Percentiles rank a stretch among this genome's conserved stretches.
Evolutionary conservation across 2,888 invertebrate species (phyloP).

Genomic region (Calliopum simillimum): DNA sequence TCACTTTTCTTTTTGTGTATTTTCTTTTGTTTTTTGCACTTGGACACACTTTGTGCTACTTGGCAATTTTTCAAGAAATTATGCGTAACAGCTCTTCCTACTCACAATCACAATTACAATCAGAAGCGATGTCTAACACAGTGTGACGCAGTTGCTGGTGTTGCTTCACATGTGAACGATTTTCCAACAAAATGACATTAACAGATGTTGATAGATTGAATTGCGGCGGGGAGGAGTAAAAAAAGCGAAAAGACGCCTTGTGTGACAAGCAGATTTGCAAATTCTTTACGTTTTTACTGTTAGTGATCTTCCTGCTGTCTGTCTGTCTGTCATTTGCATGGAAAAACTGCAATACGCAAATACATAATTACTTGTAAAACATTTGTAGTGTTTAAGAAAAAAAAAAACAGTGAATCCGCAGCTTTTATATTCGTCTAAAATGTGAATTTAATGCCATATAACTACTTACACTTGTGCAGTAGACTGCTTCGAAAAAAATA

Average conservation of each 20-base stretch:
- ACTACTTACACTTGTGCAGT: too few relatives aligned
- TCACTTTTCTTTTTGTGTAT: neutral
- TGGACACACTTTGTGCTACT: conserved; percentile 39
- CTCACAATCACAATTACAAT: neutral
- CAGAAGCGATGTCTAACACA: conserved; percentile 5
- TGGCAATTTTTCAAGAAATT: conserved; percentile 42
- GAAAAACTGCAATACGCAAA: too few relatives aligned
- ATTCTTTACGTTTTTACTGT: too few relatives aligned
- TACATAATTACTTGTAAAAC: too few relatives aligned
- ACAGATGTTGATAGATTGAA: conserved; percentile 4
- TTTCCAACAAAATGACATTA: conserved; percentile 13
- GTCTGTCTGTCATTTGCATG: too few relatives aligned
- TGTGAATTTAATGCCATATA: too few relatives aligned
- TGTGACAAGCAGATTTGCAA: too few relatives aligned
- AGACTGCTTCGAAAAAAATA: too few relatives aligned
- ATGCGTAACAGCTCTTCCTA: conserved; percentile 28
- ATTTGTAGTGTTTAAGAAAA: too few relatives aligned
- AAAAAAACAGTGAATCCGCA: too few relatives aligned
- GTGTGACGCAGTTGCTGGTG: conserved; percentile 16
- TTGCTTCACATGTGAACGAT: conserved; percentile 9
- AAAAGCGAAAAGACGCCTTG: neutral
- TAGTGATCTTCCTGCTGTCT: too few relatives aligned
- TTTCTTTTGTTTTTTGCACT: neutral
- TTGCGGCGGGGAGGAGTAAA: neutral
- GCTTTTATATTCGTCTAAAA: too few relatives aligned